Percentiles rank a stretch among this genome's conserved stretches.
Conservation (phyloP, 2,888 invertebrate genomes). For the Acrobasis suavella region DNA sequence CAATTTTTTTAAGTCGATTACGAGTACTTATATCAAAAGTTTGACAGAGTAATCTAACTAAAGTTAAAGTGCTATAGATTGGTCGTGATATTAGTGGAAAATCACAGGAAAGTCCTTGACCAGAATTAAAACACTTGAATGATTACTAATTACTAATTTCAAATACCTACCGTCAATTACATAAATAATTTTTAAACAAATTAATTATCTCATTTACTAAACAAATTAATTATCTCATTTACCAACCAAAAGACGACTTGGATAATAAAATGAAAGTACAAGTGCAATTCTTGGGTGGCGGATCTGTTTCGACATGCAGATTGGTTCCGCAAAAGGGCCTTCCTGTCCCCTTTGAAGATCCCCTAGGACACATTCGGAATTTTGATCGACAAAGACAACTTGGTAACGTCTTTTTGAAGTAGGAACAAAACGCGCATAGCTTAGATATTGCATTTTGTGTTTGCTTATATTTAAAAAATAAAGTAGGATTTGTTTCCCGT, state of each 20-base stretch:
- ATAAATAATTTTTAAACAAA: not conserved
- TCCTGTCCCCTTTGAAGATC: constrained; percentile 53
- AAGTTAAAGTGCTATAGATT: no score
- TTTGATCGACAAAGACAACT: constrained; percentile 55
- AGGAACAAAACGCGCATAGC: constrained; percentile 17
- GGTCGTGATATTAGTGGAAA: no score
- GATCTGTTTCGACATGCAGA: constrained; percentile 51
- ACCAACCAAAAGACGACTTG: constrained; percentile 1
- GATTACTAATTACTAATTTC: no score
- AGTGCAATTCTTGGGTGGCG: constrained; percentile 62
- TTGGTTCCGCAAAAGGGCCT: constrained; percentile 63
- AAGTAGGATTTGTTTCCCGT: no score
- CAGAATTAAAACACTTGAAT: no score
- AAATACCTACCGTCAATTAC: not conserved
- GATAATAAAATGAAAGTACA: constrained; percentile 17
- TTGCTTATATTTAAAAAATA: not conserved
- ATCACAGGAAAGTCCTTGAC: no score
- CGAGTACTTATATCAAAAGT: no score
- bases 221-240: constrained; percentile 1
- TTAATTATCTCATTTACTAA: constrained; percentile 1
- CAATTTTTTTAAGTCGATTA: no score
- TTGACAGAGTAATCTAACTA: no score
- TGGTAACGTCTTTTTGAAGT: constrained; percentile 24
- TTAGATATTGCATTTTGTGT: not conserved
- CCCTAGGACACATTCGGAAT: constrained; percentile 65